Evolutionary conservation across 2,797 vertebrate species (phyloP).

Genomic region (Sarcophilus harrisii): DNA sequence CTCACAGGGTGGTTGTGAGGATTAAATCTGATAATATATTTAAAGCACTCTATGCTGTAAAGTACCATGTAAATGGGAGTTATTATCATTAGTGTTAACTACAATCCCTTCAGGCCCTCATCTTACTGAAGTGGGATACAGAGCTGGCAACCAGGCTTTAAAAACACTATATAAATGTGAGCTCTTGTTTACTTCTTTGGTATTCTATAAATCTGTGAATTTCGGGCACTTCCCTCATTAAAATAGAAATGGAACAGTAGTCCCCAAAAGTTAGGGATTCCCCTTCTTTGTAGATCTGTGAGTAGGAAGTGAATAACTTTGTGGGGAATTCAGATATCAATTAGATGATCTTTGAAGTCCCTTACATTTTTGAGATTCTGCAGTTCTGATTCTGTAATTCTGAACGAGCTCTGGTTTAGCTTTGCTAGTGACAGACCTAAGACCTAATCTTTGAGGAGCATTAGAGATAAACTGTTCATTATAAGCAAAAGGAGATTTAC

Average conservation of each 20-base stretch:
- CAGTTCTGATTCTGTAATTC: background rate
- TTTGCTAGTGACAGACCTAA: background rate
- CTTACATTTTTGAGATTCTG: background rate
- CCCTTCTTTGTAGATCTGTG: background rate
- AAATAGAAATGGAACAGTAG: background rate
- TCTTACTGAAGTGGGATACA: background rate
- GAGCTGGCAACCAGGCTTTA: background rate
- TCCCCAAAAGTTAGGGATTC: background rate
- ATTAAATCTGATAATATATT: background rate
- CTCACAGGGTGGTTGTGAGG: background rate
- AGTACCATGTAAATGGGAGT: background rate
- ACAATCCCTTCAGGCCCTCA: background rate
- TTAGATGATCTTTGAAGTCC: background rate
- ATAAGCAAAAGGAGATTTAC: background rate
- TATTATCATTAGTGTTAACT: background rate
- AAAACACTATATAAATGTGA: background rate
- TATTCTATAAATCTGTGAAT: background rate
- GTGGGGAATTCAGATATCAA: background rate
- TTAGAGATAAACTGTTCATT: background rate
- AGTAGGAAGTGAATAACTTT: background rate
- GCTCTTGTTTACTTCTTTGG: background rate
- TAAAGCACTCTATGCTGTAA: background rate
- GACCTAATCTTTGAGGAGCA: background rate
- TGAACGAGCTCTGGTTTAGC: background rate
- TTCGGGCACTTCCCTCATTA: background rate